Evolutionary conservation across 2,888 invertebrate genomes (phyloP), one percentile per base, ranked within the genome.

Genomic region (Noctua pronuba): DNA sequence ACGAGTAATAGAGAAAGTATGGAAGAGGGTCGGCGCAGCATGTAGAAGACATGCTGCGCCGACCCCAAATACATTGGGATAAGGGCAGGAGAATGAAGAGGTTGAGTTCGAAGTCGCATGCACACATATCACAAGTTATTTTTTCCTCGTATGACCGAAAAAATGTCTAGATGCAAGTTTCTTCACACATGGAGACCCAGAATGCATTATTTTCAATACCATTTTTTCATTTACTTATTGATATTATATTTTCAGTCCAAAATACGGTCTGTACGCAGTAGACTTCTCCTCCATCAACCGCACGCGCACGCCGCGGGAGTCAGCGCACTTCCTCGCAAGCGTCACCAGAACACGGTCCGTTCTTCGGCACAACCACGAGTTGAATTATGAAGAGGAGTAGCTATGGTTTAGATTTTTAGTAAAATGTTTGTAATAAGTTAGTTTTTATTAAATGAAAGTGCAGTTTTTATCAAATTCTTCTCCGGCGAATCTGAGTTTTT

Each of bases 251-350:
- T 94, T 65, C 92, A 97, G 97, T 1, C 92, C 95, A 76, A 97
- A 96, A 87, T 98, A 97, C 90, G 98, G 98, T 0, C 90, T 98
- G 1, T 97, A 97, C 86, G 95, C 97, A 1, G 94, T 94, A 7
- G 90, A 94, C 75, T 94, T 92, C 85, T 66, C 82, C 0, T 88
- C 90, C 11, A 88, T 88, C 0, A 38, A 82, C 11, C 90, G 92
- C 5, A 85, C 85, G 8, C 91, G 94, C 6, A 91, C 90, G 0
- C 91, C 92, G 2, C 89, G 93, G 0, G 85, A 86, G 0, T 94
- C 94, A 0, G 93, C 93, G 0, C 72, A 79, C 3, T 77, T 64
- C 41, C 77, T 77, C 35, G 77, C 76, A 1, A 66, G 35, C n/a
- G 66, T 76, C 28, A 66, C 44, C 8, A 66, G 28, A n/a, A 28